These are phyloP conservation scores for Oconnorella tubifera DNA, from an alignment of 2,888 invertebrate species.

Conservation along the genomic window DNA sequence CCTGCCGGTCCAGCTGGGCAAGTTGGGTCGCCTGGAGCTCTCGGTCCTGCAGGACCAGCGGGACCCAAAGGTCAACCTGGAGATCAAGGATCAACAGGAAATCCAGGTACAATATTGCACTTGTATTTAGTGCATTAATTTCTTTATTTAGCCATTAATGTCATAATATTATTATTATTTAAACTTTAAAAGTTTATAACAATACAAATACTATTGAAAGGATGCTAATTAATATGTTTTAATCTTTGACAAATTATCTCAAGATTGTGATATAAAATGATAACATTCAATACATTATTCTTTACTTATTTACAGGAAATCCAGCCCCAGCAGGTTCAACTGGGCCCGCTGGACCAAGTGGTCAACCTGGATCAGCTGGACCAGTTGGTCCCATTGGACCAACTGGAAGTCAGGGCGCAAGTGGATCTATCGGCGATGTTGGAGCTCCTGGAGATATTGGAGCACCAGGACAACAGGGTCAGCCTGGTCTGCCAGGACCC, in stretches of 20 bases:
- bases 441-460: slow-evolving; percentile 20
- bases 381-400: slow-evolving; percentile 23
- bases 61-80: slow-evolving; percentile 7
- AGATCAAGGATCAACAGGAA: no score
- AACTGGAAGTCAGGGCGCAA: slow-evolving; percentile 27
- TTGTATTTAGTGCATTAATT: no score
- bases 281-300: no score
- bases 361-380: slow-evolving; percentile 23
- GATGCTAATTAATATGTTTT: no score
- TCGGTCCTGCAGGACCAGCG: slow-evolving; percentile 18
- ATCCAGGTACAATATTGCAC: no score
- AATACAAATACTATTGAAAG: no score
- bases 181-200: no score
- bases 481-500: slow-evolving; percentile 21
- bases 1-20: slow-evolving; percentile 24
- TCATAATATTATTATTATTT: no score
- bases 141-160: no score
- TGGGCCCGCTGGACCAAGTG: slow-evolving; percentile 18
- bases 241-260: no score
- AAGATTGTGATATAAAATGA: no score
- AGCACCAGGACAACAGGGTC: slow-evolving; percentile 60
- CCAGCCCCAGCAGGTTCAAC: background rate
- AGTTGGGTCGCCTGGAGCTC: slow-evolving; percentile 25
- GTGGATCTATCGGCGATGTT: slow-evolving; percentile 12
- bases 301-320: no score